These are phyloP conservation scores for Apis cerana DNA, from an alignment of 1,140 invertebrate species.

Conservation along the genomic window DNA sequence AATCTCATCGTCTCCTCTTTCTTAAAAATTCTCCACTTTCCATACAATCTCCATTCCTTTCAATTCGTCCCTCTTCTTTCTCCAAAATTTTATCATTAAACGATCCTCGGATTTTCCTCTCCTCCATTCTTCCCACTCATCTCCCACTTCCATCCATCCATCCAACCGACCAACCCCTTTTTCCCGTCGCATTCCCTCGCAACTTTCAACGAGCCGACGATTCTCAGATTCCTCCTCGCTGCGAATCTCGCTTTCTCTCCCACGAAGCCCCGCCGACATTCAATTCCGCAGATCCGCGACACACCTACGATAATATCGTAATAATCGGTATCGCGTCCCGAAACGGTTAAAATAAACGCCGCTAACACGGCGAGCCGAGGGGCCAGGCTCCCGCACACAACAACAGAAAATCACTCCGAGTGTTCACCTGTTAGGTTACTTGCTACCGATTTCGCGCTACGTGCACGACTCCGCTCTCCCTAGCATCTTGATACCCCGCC, in stretches of 20 bases:
- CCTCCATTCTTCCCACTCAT: too few relatives aligned
- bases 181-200: too few relatives aligned
- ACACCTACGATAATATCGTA: constrained; percentile 48
- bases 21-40: too few relatives aligned
- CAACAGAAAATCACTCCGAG: constrained; percentile 27
- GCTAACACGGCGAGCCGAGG: constrained; percentile 14
- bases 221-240: too few relatives aligned
- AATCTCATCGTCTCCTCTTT: too few relatives aligned
- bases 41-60: too few relatives aligned
- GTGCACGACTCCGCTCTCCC: constrained; percentile 25
- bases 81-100: too few relatives aligned
- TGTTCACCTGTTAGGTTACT: constrained; percentile 48
- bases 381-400: background rate
- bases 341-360: constrained; percentile 44
- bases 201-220: too few relatives aligned
- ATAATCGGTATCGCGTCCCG: constrained; percentile 34
- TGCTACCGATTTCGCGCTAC: constrained; percentile 52
- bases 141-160: too few relatives aligned
- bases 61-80: too few relatives aligned
- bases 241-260: constrained; percentile 6
- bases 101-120: too few relatives aligned
- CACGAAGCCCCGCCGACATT: constrained; percentile 28
- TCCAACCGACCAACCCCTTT: too few relatives aligned
- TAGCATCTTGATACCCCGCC: constrained; percentile 61
- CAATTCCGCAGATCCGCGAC: constrained; percentile 26